Evolutionary conservation across 2,113 vertebrate genomes (phyloP), one percentile per base, ranked within the genome.

Genomic region (Bostrychus sinensis): DNA sequence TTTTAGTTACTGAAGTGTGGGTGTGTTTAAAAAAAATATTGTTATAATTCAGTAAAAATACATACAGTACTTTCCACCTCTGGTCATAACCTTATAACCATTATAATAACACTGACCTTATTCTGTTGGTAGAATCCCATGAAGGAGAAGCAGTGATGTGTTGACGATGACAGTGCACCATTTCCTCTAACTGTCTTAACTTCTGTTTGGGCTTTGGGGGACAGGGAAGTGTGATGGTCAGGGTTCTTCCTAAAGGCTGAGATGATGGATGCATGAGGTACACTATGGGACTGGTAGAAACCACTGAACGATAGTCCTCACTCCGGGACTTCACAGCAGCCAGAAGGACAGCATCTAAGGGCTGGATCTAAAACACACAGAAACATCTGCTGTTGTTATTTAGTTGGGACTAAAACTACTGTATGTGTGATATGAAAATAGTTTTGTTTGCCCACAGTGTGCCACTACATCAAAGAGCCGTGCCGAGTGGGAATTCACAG

Each of bases 201-300:
- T 70, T 93, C 66, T 83, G 92, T 63, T 89, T 93, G 9, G 83
- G 67, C 25, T 92, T 92, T 34, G 91, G 91, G 57, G 93, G 91
- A 62, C 93, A 96, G 17, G 95, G 94, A 1, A 95, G 77, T 16
- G 89, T 89, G 42, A 95, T 2, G 2, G 79, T 91, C 58, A 94
- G 59, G 17, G 93, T 77, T 45, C 81, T 89, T 37, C 90, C 92
- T 61, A 94, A 92, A 37, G 76, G 62, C 17, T 90, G 92, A 0
- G 83, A 89, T 66, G 89, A 92, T 17, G 92, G 93, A 25, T 95
- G 94, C 17, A 87, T 87, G 25, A 94, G 41, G 63, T 91, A 81
- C 73, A 95, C 68, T 23, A 96, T 38, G 0, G 93, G 91, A 28
- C 94, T 96, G 1, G 91, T 93, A 16, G 92, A 92, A 4, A 91